Evolutionary conservation across 2,888 invertebrate genomes (phyloP), one percentile per base, ranked within the genome.

Genomic region (Tetragnatha montana): DNA sequence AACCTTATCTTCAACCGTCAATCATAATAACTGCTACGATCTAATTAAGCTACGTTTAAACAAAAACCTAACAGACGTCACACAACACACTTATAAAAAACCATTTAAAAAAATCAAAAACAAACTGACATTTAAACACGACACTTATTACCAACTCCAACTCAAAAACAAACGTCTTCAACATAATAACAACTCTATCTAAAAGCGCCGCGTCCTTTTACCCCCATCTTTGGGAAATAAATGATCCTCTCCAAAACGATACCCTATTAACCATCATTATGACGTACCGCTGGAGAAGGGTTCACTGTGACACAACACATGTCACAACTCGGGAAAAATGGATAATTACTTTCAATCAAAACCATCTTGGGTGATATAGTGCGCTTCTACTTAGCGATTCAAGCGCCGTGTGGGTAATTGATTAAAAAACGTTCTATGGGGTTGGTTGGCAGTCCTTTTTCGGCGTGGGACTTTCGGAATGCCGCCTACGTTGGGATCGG

Each of bases 341-440:
- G 22, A 60, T 14, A 78, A 22, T 17, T 6, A 74, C 82, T 82
- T 74, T 82, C 82, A 82, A 74, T 82, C 82, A 74, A 74, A 82
- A 74, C 82, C 82, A n/a, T 74, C 82, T 51, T 22, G 35, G 19
- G n/a, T 17, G 17, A 60, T 51, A 73, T 60, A 73, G 21, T 82
- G 74, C 73, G 21, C 60, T 19, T 60, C 74, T n/a, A n/a, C 50
- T 50, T 22, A 17, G 22, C 51, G 17, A 82, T 74, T 78, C 60
- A 60, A 22, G 35, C 60, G 73, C 60, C 81, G 73, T 21, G 12
- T 35, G 35, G 17, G 74, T 51, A 82, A 82, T 82, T 82, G 82
- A 82, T 82, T 82, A 73, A 60, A 82, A 82, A 74, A 82, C n/a
- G 10, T 73, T 60, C 82, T 35, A 2, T 8, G 60, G 82, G 74